phyloP scores from a whole-genome alignment of 2,888 invertebrate species.

The Drosophila cracens region DNA sequence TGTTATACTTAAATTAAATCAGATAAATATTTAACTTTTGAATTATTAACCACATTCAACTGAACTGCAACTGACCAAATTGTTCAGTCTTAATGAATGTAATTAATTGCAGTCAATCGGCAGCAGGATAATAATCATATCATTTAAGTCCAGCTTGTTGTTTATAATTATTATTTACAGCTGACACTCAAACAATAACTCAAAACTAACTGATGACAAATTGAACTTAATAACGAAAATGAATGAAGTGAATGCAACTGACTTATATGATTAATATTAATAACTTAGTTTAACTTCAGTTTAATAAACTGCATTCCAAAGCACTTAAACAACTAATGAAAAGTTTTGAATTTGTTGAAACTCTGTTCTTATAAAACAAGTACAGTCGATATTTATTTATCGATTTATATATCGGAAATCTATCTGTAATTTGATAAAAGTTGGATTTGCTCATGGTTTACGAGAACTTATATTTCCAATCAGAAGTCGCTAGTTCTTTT shows the following conservation, averaged over 20 bases:
- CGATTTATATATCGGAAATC: too few relatives aligned
- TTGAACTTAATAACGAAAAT: not conserved
- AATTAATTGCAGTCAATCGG: constrained; percentile 15
- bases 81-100: not conserved
- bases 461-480: not conserved
- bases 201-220: not conserved
- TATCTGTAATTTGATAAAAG: not conserved
- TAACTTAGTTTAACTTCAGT: not conserved
- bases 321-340: not conserved
- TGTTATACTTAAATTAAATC: not conserved
- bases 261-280: not conserved
- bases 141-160: not conserved
- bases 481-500: accelerated
- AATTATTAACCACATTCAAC: not conserved
- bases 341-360: not conserved
- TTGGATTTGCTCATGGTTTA: not conserved
- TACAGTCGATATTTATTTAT: too few relatives aligned
- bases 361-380: not conserved
- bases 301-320: not conserved
- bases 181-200: not conserved
- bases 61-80: not conserved
- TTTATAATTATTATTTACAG: not conserved
- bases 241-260: not conserved
- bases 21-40: not conserved
- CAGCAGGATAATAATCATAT: not conserved